These are phyloP conservation scores for Trypoxylus dichotomus DNA, from an alignment of 1,140 invertebrate species.

Conservation along the genomic window DNA sequence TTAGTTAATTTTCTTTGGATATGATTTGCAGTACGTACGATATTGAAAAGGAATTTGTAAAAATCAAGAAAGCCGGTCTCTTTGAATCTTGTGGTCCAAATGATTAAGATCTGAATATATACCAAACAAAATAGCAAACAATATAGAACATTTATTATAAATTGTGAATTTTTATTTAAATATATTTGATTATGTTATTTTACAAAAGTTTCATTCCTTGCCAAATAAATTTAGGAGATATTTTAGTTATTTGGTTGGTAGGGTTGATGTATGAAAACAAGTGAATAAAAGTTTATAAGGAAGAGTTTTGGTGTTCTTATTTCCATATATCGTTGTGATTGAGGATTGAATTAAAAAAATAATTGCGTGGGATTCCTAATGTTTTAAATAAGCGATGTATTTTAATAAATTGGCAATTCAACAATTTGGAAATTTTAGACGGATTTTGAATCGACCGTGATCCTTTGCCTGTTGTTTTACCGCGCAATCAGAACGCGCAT, in stretches of 20 bases:
- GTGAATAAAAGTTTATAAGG: neutral
- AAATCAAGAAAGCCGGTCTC: conserved; percentile 58
- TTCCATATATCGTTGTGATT: neutral
- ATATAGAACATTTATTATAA: neutral
- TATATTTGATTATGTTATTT: neutral
- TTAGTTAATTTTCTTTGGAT: neutral
- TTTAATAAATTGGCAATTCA: neutral
- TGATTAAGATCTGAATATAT: neutral
- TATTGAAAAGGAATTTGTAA: conserved; percentile 60
- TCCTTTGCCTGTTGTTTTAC: conserved; percentile 26
- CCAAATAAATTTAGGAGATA: neutral
- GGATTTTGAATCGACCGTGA: conserved; percentile 28
- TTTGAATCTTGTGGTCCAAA: conserved; percentile 57
- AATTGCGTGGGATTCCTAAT: too few relatives aligned
- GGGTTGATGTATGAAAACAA: neutral
- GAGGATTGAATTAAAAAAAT: too few relatives aligned
- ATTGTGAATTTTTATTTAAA: conserved; percentile 4
- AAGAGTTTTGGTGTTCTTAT: neutral
- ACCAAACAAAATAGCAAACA: neutral
- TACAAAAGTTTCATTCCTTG: neutral
- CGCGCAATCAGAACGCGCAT: conserved; percentile 45
- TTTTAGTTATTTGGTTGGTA: neutral
- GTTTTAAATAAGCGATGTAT: too few relatives aligned
- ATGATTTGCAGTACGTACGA: conserved; percentile 58
- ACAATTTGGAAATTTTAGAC: conserved; percentile 12